Conservation (phyloP, 2,113 vertebrate genomes). For the Clarias macrocephalus region DNA sequence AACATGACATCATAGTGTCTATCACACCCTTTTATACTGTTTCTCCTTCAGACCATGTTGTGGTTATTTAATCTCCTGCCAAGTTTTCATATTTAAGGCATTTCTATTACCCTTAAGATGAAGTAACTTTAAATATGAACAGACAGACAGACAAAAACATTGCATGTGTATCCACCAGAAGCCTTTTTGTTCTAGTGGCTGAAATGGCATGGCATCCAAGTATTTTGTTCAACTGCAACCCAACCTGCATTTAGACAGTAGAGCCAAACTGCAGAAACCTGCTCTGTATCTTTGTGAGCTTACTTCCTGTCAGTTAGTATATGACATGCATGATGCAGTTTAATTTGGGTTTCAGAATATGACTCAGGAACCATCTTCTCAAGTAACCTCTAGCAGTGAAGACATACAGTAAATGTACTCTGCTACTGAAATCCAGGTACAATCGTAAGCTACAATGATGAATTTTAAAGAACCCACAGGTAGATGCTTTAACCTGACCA, state of each 20-base stretch:
- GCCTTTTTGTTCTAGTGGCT: background rate
- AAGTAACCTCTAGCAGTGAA: constrained; percentile 1
- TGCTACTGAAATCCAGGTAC: background rate
- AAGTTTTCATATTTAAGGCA: constrained; percentile 42
- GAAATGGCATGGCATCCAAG: constrained; percentile 15
- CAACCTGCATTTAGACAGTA: constrained; percentile 27
- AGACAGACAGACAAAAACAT: constrained; percentile 16
- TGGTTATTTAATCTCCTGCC: background rate
- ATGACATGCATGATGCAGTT: background rate
- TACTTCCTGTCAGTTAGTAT: background rate
- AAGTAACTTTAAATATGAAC: constrained; percentile 42
- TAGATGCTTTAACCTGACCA: background rate
- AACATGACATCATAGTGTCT: background rate
- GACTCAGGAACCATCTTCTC: background rate
- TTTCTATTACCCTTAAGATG: constrained; percentile 38
- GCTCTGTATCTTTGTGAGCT: constrained; percentile 19
- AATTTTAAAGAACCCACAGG: background rate
- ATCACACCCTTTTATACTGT: background rate
- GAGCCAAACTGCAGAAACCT: background rate
- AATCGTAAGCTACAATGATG: background rate
- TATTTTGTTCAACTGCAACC: constrained; percentile 17
- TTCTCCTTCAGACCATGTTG: background rate
- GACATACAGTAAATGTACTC: background rate
- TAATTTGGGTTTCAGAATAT: background rate
- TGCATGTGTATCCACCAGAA: constrained; percentile 18